Base-by-base conservation (phyloP, 2,113 vertebrate genomes). In the Shinisaurus crocodilurus region DNA sequence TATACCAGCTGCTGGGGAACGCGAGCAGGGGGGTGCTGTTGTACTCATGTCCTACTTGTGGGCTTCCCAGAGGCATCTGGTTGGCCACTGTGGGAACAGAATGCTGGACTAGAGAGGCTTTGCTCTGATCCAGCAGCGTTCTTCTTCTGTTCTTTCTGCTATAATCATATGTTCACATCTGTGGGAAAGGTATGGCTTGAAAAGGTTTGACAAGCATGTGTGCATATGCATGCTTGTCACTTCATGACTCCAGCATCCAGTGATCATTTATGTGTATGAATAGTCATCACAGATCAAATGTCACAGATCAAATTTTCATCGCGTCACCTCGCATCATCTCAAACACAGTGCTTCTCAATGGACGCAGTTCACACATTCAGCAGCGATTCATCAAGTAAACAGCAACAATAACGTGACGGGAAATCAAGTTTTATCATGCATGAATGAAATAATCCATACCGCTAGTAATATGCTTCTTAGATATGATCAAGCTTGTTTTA, bases 401-500 rank as follows among this genome's bases (percentile, higher is more conserved):
- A 34, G 5, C 25, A 18, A 75, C 57, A 57, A 74, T 75, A 37
- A 74, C 75, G 48, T 4, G 23, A 54, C 37, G 23, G 54, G 48
- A 75, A 86, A 54, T 86, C 25, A 57, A 27, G 72, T 16, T 8
- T 54, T 86, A 86, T 57, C 50, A 75, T 29, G 48, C 37, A 50
- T 57, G n/a, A 40, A 48, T 37, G n/a, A 57, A 86, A 20, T 37
- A 74, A 37, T 86, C 48, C 40, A n/a, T 80, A 40, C 45, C 25
- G 32, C 63, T 80, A 87, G 29, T 32, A 88, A 88, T n/a, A 88
- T 67, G 20, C 43, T n/a, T 79, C n/a, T 88, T 67, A 88, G 23
- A 67, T 88, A 67, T 43, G n/a, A 63, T 63, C 34, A 69, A 43
- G 63, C 57, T 69, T 48, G 43, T 69, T 69, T 72, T 70, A 69